Conservation (phyloP, 1,140 invertebrate genomes). For the Rhyzopertha dominica region DNA sequence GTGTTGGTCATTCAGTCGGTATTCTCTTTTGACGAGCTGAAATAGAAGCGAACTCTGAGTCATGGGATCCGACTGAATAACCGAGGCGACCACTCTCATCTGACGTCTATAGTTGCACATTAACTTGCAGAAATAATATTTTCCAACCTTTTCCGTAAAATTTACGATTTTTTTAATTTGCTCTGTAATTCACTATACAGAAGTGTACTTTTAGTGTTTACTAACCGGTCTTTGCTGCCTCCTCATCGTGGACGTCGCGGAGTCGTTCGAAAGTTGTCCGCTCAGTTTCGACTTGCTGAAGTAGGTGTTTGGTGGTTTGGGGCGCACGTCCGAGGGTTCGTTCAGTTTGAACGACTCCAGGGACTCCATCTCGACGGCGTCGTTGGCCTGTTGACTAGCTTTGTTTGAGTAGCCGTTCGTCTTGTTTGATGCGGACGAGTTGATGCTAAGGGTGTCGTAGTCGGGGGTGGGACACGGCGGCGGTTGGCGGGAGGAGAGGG, state of each 20-base stretch:
- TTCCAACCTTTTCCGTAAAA: no score
- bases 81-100: no score
- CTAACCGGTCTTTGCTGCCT: constrained; percentile 28
- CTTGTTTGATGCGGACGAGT: constrained; percentile 34
- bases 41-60: no score
- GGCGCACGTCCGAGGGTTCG: constrained; percentile 53
- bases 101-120: no score
- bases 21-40: no score
- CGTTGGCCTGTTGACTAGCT: constrained; percentile 38
- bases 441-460: constrained; percentile 50
- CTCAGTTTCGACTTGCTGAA: constrained; percentile 47
- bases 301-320: constrained; percentile 63
- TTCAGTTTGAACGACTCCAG: constrained; percentile 66
- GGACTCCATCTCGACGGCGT: constrained; percentile 63
- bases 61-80: no score
- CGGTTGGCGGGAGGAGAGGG: constrained; percentile 38
- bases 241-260: constrained; percentile 18
- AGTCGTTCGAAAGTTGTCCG: constrained; percentile 16
- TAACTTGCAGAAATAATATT: no score
- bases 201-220: no score
- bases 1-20: no score
- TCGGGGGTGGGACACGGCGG: constrained; percentile 59
- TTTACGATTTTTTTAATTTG: no score
- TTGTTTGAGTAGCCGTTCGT: constrained; percentile 21
- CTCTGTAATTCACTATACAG: no score